Percentiles rank a stretch among this genome's conserved stretches.
phyloP scores from a whole-genome alignment of 2,113 vertebrate genomes.

The Beaufortia kweichowensis region DNA sequence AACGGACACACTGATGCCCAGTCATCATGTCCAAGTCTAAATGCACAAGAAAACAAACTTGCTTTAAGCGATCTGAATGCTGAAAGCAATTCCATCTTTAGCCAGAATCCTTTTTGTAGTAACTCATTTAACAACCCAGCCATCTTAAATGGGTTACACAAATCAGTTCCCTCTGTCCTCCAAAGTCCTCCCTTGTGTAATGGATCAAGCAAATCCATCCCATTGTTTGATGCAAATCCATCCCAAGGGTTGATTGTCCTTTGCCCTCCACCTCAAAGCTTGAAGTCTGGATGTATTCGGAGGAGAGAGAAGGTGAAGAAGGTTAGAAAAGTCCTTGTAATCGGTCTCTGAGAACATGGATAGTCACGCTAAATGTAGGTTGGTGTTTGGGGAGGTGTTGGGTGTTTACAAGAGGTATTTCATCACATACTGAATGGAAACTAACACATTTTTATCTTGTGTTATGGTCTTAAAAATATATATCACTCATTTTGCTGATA shows the following conservation, averaged over 20 bases:
- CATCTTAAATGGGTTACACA: conserved; percentile 67
- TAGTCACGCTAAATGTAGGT: too few species aligned
- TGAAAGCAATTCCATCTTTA: conserved; percentile 47
- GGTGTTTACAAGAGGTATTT: background rate
- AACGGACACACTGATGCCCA: conserved; percentile 81
- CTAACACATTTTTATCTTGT: background rate
- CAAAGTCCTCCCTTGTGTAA: conserved; percentile 4
- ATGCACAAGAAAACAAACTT: conserved; percentile 67
- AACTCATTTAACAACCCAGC: conserved; percentile 68
- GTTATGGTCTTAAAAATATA: too few species aligned
- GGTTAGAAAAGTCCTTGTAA: background rate
- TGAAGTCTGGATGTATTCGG: conserved; percentile 89
- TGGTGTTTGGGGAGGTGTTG: background rate
- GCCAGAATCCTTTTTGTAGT: conserved; percentile 78
- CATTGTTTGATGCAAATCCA: conserved; percentile 11
- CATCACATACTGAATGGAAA: background rate
- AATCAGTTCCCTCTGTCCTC: background rate
- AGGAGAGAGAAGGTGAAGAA: conserved; percentile 91
- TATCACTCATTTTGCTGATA: too few species aligned
- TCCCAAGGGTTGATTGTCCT: conserved; percentile 80
- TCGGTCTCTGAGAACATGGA: background rate
- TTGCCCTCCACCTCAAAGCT: conserved; percentile 89
- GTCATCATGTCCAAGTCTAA: conserved; percentile 75
- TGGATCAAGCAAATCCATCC: background rate
- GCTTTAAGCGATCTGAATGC: conserved; percentile 76